Base-by-base conservation (phyloP, 2,797 vertebrate genomes). In the Myotis daubentonii region DNA sequence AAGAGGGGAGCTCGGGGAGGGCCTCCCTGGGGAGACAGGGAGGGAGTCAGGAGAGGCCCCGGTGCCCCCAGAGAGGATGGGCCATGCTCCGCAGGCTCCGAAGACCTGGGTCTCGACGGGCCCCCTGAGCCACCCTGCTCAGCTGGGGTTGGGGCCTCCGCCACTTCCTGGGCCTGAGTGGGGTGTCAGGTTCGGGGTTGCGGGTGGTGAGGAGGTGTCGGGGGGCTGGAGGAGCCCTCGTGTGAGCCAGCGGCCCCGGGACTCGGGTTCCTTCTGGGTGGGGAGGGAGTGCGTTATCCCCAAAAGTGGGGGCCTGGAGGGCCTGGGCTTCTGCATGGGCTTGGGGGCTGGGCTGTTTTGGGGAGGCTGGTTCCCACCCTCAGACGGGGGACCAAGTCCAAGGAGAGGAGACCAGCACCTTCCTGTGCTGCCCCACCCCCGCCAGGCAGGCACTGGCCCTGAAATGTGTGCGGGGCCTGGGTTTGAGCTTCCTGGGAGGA, bases 51-150 rank as follows among this genome's bases (percentile, higher is more conserved):
- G 20, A 60, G 82, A 68, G 66, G 20, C 6, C 5, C 49, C 3
- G 1, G 33, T n/a, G 11, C 1, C 20, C 19, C 33, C 60, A 51
- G 53, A 28, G 66, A 17, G 47, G 23, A 12, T 20, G 3, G 30
- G 0, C 44, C 7, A 44, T 16, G 0, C 6, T 20, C 9, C 81
- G 5, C 3, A 44, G 72, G 4, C n/a, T 17, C 41, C 13, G 2
- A n/a, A 20, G 41, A 13, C 11, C 47, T 65, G 51, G 57, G 30
- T 17, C 66, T 47, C 3, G 0, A 5, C n/a, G 53, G 44, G n/a
- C 5, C 33, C 4, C 51, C 74, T 15, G 33, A 76, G 25, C 57
- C 19, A 1, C 36, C n/a, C 30, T 87, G 19, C 66, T 49, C n/a
- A 2, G 3, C 74, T 47, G 28, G 20, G 79, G 17, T 13, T 2